Percentiles rank a stretch among this genome's conserved stretches.
Conservation (phyloP, 2,797 vertebrate genomes). For the Sebastes minor region DNA sequence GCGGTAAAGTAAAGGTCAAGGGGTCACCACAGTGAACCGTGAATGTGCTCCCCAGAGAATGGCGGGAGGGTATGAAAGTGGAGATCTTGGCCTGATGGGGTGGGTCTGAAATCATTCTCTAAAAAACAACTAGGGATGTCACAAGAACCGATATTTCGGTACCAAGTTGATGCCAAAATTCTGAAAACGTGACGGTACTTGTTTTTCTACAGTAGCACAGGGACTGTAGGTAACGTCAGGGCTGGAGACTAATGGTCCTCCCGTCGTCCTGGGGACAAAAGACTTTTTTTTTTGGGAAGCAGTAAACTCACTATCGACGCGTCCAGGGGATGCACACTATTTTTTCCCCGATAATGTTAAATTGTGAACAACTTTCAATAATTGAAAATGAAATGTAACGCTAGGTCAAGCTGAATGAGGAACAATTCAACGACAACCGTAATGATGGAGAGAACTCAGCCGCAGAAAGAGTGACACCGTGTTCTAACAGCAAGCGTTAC, state of each 20-base stretch:
- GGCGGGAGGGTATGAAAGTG: background rate
- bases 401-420: fast-evolving
- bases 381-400: no score
- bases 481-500: no score
- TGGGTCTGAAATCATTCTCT: background rate
- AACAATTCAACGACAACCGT: fast-evolving
- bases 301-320: no score
- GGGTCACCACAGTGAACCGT: constrained; percentile 28
- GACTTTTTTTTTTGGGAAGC: no score
- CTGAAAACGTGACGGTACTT: fast-evolving
- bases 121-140: background rate
- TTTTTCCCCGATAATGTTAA: fast-evolving
- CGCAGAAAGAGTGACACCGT: fast-evolving
- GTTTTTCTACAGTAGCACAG: no score
- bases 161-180: no score
- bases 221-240: fast-evolving
- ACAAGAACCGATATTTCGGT: fast-evolving
- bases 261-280: no score
- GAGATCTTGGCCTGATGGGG: background rate
- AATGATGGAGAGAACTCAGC: fast-evolving
- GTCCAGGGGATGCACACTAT: no score
- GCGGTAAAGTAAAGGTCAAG: constrained; percentile 49
- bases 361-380: fast-evolving
- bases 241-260: no score
- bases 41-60: constrained; percentile 5